Percentiles rank a stretch among this genome's conserved stretches.
Evolutionary conservation across 2,113 vertebrate genomes (phyloP).

Genomic region (Tinamus guttatus): DNA sequence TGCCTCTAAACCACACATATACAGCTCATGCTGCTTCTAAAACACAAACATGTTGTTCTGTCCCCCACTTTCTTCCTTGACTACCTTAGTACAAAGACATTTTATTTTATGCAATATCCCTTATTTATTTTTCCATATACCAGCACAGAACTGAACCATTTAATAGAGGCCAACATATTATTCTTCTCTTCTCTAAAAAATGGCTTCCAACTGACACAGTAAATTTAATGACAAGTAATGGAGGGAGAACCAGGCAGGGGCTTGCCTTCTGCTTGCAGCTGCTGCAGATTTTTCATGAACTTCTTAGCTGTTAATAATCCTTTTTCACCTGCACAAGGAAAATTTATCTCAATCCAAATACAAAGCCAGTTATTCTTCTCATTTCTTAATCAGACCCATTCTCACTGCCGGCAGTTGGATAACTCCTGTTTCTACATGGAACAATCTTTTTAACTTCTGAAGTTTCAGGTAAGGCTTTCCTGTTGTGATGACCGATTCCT

Average conservation of each 20-base stretch:
- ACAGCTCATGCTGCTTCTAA: conserved; percentile 18
- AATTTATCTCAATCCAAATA: neutral
- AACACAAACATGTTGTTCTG: neutral
- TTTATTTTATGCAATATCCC: conserved; percentile 33
- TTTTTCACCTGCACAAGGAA: neutral
- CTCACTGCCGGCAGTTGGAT: neutral
- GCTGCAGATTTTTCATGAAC: neutral
- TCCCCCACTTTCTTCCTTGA: neutral
- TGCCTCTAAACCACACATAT: neutral
- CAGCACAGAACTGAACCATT: neutral
- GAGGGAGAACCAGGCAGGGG: neutral
- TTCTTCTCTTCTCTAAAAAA: conserved; percentile 29
- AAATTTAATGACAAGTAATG: conserved; percentile 19
- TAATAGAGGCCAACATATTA: conserved; percentile 17
- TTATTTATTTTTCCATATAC: conserved; percentile 45
- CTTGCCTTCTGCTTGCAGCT: neutral
- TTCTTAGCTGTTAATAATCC: neutral
- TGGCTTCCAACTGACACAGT: neutral
- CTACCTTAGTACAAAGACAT: conserved; percentile 18
- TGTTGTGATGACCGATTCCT: neutral
- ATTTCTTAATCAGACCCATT: neutral
- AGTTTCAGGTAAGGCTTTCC: neutral
- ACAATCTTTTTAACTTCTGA: neutral
- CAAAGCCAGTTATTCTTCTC: neutral
- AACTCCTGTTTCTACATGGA: neutral